Conservation (phyloP, 2,113 vertebrate species). For the Dolichotis patagonum region DNA sequence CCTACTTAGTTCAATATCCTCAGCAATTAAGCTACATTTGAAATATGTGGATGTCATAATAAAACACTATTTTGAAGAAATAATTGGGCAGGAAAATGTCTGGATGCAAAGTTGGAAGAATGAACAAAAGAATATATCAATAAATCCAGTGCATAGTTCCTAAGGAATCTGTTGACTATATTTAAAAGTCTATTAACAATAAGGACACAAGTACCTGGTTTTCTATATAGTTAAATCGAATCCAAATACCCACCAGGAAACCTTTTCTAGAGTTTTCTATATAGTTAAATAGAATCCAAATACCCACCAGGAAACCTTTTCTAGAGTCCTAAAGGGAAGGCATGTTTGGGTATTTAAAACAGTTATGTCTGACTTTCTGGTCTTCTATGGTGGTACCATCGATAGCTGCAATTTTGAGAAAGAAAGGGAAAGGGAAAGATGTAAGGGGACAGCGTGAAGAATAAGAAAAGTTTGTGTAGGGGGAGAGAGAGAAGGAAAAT, state of each 20-base stretch:
- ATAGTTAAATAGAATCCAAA: background rate
- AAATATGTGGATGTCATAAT: background rate
- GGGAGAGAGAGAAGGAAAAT: background rate
- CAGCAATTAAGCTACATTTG: background rate
- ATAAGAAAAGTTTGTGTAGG: no score
- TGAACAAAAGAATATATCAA: background rate
- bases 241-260: background rate
- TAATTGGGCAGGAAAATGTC: background rate
- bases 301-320: background rate
- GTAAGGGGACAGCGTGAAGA: no score
- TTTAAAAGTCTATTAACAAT: background rate
- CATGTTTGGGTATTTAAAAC: background rate
- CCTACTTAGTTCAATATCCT: background rate
- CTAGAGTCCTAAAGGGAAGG: background rate
- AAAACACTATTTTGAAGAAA: background rate
- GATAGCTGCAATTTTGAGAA: background rate
- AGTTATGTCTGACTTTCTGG: background rate
- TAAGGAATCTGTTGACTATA: background rate
- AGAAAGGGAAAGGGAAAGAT: background rate
- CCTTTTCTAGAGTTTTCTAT: background rate
- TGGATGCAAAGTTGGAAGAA: background rate
- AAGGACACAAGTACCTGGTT: background rate
- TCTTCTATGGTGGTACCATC: background rate
- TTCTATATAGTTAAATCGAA: background rate
- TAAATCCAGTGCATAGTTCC: background rate